Evolutionary conservation across 2,888 invertebrate species (phyloP).

Genomic region (Chrysotoxum bicinctum): DNA sequence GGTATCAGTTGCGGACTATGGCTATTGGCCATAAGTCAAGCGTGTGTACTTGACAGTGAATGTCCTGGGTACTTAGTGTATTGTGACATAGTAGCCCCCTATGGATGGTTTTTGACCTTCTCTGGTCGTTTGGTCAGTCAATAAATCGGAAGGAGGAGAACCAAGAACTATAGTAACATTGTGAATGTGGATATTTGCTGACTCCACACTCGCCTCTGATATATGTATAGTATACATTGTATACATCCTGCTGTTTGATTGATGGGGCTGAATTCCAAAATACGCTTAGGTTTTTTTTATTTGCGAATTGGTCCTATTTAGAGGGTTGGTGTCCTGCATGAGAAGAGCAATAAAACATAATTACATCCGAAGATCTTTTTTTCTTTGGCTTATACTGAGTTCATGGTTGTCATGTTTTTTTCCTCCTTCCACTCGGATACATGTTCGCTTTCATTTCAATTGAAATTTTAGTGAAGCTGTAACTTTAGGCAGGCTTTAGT

Average conservation of each 20-base stretch:
- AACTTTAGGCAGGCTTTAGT: no score
- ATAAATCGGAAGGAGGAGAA: conserved; percentile 47
- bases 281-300: conserved; percentile 62
- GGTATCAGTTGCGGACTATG: conserved; percentile 63
- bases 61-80: conserved; percentile 53
- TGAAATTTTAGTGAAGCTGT: no score
- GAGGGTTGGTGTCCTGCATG: conserved; percentile 28
- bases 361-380: conserved; percentile 54
- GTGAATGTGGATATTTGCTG: conserved; percentile 42
- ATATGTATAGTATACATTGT: no score
- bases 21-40: conserved; percentile 70
- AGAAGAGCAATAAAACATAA: conserved; percentile 65
- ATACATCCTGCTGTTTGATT: conserved; percentile 25
- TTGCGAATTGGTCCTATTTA: conserved; percentile 21
- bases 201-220: conserved; percentile 10
- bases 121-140: conserved; percentile 32
- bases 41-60: conserved; percentile 68
- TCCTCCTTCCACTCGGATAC: not conserved
- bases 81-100: conserved; percentile 23
- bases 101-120: not conserved
- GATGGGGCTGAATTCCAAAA: conserved; percentile 48
- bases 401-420: conserved; percentile 12
- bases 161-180: conserved; percentile 42
- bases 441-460: no score
- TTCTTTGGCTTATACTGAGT: not conserved